Evolutionary conservation across 2,113 vertebrate species (phyloP).

Genomic region (Phoxinus phoxinus): DNA sequence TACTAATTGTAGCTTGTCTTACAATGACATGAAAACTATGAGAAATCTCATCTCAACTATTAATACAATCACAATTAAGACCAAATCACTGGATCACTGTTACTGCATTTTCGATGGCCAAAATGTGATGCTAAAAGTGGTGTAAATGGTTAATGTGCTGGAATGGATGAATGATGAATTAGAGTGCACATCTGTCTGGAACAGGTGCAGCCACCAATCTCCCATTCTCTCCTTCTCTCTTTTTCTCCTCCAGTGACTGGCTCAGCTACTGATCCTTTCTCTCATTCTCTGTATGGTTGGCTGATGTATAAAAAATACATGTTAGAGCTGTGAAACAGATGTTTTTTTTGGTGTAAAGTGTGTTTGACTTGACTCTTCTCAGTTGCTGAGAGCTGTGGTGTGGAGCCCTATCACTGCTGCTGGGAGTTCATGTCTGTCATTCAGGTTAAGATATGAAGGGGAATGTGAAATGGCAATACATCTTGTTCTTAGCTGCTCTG

Average conservation of each 20-base stretch:
- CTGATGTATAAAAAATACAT: slow-evolving; percentile 51
- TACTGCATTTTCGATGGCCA: slow-evolving; percentile 57
- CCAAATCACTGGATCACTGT: slow-evolving; percentile 44
- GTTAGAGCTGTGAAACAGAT: slow-evolving; percentile 40
- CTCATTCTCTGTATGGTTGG: slow-evolving; percentile 27
- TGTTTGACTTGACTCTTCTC: slow-evolving; percentile 41
- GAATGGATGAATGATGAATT: slow-evolving; percentile 66
- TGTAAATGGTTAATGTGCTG: slow-evolving; percentile 63
- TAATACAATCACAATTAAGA: slow-evolving; percentile 29
- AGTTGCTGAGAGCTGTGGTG: slow-evolving; percentile 1
- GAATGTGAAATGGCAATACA: slow-evolving; percentile 49
- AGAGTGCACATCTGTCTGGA: slow-evolving; percentile 65
- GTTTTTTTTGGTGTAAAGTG: slow-evolving; percentile 43
- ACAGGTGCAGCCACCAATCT: slow-evolving; percentile 63
- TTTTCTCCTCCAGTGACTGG: slow-evolving; percentile 29
- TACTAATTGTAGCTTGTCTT: slow-evolving; percentile 14
- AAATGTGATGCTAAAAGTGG: slow-evolving; percentile 58
- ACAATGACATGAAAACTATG: slow-evolving; percentile 9
- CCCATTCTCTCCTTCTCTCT: slow-evolving; percentile 36
- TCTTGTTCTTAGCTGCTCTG: slow-evolving; percentile 36
- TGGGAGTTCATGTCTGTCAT: slow-evolving; percentile 44
- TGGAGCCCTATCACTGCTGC: slow-evolving; percentile 25
- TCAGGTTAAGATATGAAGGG: slow-evolving; percentile 43
- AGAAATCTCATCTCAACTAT: not conserved
- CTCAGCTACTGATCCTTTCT: slow-evolving; percentile 34